These are phyloP conservation scores for Pedionomus torquatus DNA, from an alignment of 2,113 vertebrate species.

Conservation along the genomic window DNA sequence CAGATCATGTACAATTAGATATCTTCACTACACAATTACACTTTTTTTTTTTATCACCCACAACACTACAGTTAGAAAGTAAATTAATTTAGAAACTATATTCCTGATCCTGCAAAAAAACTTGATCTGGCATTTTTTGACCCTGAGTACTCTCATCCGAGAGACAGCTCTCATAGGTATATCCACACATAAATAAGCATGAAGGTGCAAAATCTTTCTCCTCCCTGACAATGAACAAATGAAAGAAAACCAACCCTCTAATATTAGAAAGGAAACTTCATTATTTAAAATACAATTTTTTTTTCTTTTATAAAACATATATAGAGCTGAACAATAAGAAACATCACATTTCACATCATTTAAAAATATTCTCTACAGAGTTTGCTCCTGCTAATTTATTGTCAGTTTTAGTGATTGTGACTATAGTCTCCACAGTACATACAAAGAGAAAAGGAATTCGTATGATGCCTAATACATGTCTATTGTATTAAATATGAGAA, in stretches of 20 bases:
- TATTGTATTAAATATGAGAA: neutral
- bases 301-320: neutral
- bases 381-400: neutral
- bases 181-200: neutral
- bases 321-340: neutral
- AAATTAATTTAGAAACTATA: neutral
- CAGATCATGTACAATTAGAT: neutral
- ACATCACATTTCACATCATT: neutral
- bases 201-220: neutral
- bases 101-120: neutral
- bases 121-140: neutral
- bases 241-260: neutral
- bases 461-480: neutral
- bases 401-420: neutral
- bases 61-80: neutral
- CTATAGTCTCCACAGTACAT: neutral
- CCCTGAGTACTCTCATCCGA: neutral
- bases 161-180: neutral
- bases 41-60: neutral
- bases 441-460: neutral
- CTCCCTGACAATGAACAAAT: neutral
- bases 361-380: neutral
- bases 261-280: neutral
- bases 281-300: neutral
- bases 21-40: neutral